Evolutionary conservation across 2,113 vertebrate species (phyloP).

Genomic region (Hemibagrus wyckioides): DNA sequence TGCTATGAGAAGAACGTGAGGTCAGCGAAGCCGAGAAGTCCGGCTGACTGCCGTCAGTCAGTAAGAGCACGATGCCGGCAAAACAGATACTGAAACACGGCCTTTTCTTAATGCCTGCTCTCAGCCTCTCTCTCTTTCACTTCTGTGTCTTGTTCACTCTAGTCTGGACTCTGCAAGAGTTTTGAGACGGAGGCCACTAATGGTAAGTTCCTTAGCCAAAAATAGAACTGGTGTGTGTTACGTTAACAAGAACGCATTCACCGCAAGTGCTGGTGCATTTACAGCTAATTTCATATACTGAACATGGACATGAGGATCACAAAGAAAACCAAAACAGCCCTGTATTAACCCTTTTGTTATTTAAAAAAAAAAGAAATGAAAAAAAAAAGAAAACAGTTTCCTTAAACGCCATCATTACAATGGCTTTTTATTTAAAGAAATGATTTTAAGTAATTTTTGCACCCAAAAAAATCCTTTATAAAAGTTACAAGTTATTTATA

Average conservation of each 20-base stretch:
- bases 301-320: not conserved
- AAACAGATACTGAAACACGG: not conserved
- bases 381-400: not conserved
- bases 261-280: not conserved
- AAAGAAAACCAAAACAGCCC: not conserved
- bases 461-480: no score
- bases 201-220: not conserved
- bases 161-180: not conserved
- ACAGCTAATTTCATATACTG: not conserved
- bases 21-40: not conserved
- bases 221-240: conserved; percentile 18
- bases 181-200: not conserved
- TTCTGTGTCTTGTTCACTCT: not conserved
- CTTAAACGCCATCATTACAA: not conserved
- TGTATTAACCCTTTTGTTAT: not conserved
- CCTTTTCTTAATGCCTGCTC: not conserved
- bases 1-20: not conserved
- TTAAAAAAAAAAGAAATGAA: not conserved
- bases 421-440: no score
- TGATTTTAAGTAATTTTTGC: not conserved
- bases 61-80: no score
- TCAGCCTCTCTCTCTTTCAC: no score
- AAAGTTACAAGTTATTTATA: no score
- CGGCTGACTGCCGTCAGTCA: not conserved
- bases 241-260: not conserved